Base-by-base conservation (phyloP, 1,140 invertebrate species). In the Sesamia nonagrioides region DNA sequence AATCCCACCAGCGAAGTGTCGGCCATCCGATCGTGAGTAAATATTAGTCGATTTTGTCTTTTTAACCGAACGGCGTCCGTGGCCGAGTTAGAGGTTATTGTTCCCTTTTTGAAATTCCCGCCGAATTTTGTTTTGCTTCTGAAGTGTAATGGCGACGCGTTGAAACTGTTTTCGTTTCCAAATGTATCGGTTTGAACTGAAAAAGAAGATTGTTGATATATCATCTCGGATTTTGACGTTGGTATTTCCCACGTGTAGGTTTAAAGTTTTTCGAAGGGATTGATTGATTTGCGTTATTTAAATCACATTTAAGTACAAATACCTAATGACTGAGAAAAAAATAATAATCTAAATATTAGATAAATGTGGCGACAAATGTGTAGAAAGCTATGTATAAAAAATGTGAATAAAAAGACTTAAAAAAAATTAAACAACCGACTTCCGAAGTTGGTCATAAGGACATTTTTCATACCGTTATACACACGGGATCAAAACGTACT, bases 81-180 rank as follows among this genome's bases (percentile, higher is more conserved):
- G 92, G 92, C 92, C 92, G 91, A 91, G 91, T 93, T 92, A 92
- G 90, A 89, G 88, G 88, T 89, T 91, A 89, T 89, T 90, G 90
- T 93, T 93, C 89, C 85, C 88, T 91, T 93, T 93, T 92, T 89
- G 79, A 90, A 89, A 89, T 87, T 82, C 82, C 79, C 85, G 84
- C 89, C 82, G 83, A 83, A 89, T 92, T 89, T 87, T 87, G 54
- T 72, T 86, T 42, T 68, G 17, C 68, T 77, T 77, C 40, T 77
- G 74, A 56, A 35, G 74, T 66, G 79, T 82, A 85, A 84, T 85
- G 85, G 81, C 75, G 73, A 78, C 80, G 73, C 80, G 85, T 86
- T 88, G 86, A 84, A 89, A 84, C 81, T 79, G 78, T 82, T 75
- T 75, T 75, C 73, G 27, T 75, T 75, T 50, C 45, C 27, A 48